Evolutionary conservation across 2,113 vertebrate genomes (phyloP).

Genomic region (Cheilinus undulatus): DNA sequence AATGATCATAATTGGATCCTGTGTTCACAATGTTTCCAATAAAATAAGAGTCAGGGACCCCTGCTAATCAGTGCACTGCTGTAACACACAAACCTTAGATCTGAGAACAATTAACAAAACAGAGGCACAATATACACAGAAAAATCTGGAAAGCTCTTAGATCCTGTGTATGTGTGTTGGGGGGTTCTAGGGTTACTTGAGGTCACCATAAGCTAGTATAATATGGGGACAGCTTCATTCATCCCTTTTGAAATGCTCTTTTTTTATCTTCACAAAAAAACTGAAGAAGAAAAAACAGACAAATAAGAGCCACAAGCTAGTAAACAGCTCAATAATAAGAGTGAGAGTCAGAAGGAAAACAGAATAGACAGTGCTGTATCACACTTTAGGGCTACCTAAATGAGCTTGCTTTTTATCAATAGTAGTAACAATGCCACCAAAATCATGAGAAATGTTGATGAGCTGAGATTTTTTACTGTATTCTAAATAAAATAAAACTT

Average conservation of each 20-base stretch:
- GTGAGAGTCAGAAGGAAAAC: too few relatives aligned
- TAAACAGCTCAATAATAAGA: neutral
- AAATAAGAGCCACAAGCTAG: neutral
- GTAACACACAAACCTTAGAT: slow-evolving; percentile 44
- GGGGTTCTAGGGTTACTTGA: slow-evolving; percentile 39
- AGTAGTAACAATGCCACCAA: too few relatives aligned
- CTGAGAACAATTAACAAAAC: slow-evolving; percentile 51
- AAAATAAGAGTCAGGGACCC: slow-evolving; percentile 12
- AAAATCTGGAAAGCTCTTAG: slow-evolving; percentile 54
- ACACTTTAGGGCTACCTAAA: too few relatives aligned
- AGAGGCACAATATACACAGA: neutral
- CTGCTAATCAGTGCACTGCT: slow-evolving; percentile 24
- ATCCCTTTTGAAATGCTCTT: slow-evolving; percentile 22
- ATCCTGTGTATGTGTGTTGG: slow-evolving; percentile 8
- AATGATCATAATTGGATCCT: slow-evolving; percentile 2
- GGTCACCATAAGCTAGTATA: slow-evolving; percentile 28
- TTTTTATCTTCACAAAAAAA: slow-evolving; percentile 49
- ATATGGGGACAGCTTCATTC: slow-evolving; percentile 31
- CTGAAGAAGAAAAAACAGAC: slow-evolving; percentile 20
- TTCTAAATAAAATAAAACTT: neutral
- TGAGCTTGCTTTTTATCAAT: too few relatives aligned
- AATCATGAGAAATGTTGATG: too few relatives aligned
- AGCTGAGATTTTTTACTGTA: neutral
- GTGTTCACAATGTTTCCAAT: slow-evolving; percentile 5
- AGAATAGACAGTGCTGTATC: too few relatives aligned